Conservation (phyloP, 2,113 vertebrate genomes). For the Empidonax alnorum region DNA sequence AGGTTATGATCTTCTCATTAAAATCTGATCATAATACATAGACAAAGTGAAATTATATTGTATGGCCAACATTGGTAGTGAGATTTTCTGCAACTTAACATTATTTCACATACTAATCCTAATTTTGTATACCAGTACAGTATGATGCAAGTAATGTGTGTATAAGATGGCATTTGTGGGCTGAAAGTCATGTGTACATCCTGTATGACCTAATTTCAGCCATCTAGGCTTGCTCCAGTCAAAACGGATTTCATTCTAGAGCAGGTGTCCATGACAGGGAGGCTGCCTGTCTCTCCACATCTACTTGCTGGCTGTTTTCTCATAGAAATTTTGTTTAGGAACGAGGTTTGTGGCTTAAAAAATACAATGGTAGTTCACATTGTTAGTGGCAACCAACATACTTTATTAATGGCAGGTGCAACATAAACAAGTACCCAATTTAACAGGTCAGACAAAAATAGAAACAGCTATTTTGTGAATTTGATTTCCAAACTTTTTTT, state of each 20-base stretch:
- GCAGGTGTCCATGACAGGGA: not conserved
- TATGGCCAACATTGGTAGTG: not conserved
- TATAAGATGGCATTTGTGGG: not conserved
- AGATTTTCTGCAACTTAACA: not conserved
- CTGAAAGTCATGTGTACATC: not conserved
- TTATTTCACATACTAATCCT: not conserved
- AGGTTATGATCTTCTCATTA: not conserved
- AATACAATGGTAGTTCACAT: not conserved
- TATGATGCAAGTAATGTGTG: not conserved
- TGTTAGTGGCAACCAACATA: not conserved
- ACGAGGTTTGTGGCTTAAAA: not conserved
- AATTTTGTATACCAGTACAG: not conserved
- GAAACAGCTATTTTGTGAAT: not conserved
- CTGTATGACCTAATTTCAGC: not conserved
- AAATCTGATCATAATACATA: not conserved
- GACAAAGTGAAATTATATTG: not conserved
- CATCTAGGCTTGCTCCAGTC: not conserved
- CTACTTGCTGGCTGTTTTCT: not conserved
- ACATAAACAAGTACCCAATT: not conserved
- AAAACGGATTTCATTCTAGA: not conserved
- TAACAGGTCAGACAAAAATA: not conserved
- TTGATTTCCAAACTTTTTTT: not conserved
- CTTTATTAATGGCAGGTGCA: not conserved
- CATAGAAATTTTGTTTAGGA: not conserved
- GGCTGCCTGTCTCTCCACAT: accelerated